Base-by-base conservation (phyloP, 2,888 invertebrate genomes). In the Neuroscelio doddi region DNA sequence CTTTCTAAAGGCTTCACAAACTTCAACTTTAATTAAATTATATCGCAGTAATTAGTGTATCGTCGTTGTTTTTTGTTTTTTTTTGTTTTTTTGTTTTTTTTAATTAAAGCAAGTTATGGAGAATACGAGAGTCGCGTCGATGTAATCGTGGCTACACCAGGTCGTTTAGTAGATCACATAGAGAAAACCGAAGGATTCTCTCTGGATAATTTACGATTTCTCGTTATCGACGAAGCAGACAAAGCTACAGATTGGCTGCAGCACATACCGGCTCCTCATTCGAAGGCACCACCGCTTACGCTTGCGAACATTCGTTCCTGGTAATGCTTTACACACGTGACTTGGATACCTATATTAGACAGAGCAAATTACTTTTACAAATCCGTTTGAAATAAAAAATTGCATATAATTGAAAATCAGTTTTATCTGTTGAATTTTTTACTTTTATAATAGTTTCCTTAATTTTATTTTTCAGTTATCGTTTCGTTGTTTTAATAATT, bases 161-260 rank as follows among this genome's bases (percentile, higher is more conserved):
- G 97, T 9, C 89, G 98, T 56, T 86, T 98, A 49, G 92, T 97
- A 0, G 96, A 97, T 81, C 98, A 98, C 85, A 86, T 98, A 64
- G 92, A 92, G 81, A 89, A 90, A 69, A 96, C 96, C 0, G 87
- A 90, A 79, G 94, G 94, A 12, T 92, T 96, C 80, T 89, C 90
- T 47, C 83, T 96, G 29, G 88, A 89, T 71, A 82, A 89, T 72
- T 85, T 96, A 0, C 88, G 90, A 77, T 96, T 92, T 85, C 86
- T 97, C 36, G 90, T 99, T 0, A 93, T 99, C 56, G 99, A 99
- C 85, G 99, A 99, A 87, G 99, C 99, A 3, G 99, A 99, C 86
- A 89, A 96, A 71, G 93, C 97, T 72, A 92, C 97, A 87, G 95
- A 96, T 74, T 93, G 94, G 77, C 90, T 95, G 42, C 94, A 96